Evolutionary conservation across 2,113 vertebrate genomes (phyloP).

Genomic region (Callaeas wilsoni): DNA sequence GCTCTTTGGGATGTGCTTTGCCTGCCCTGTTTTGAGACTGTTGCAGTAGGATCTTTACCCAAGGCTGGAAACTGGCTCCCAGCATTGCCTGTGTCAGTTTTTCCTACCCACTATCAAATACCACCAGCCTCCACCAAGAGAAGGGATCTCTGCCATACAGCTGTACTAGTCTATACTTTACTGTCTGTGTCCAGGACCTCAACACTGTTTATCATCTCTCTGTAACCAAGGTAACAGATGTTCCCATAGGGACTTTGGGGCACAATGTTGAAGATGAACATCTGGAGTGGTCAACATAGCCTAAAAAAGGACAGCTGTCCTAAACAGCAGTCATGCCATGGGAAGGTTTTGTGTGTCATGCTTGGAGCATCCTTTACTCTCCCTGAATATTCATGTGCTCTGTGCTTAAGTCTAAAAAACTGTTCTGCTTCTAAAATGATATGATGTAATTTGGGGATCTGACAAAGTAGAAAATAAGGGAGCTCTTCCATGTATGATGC

Average conservation of each 20-base stretch:
- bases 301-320: background rate
- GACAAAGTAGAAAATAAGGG: background rate
- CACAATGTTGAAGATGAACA: background rate
- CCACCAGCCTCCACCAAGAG: background rate
- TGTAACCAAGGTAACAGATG: background rate
- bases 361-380: background rate
- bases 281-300: background rate
- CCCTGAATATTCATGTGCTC: background rate
- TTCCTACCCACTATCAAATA: slow-evolving; percentile 57
- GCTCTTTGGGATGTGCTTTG: slow-evolving; percentile 27
- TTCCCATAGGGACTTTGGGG: background rate
- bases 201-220: background rate
- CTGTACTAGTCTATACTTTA: background rate
- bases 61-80: slow-evolving; percentile 7
- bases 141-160: background rate
- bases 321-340: background rate
- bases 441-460: background rate
- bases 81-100: slow-evolving; percentile 34
- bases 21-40: slow-evolving; percentile 34
- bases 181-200: background rate
- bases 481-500: background rate
- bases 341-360: background rate
- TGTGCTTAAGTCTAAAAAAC: background rate
- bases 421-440: background rate
- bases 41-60: slow-evolving; percentile 40